These are phyloP conservation scores for Scomber scombrus DNA, from an alignment of 2,113 vertebrate genomes.

Conservation along the genomic window DNA sequence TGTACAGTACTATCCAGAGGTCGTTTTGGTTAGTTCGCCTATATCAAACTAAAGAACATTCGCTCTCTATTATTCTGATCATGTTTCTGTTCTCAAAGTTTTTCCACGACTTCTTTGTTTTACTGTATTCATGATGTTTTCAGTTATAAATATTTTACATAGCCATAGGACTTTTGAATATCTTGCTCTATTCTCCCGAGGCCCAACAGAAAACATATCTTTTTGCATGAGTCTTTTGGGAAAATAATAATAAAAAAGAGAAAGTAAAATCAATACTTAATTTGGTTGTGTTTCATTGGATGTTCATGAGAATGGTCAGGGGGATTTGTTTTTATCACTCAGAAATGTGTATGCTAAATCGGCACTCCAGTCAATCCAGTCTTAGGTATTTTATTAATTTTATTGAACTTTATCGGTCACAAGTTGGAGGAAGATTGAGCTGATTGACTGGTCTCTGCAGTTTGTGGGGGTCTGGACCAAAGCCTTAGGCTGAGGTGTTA, in stretches of 20 bases:
- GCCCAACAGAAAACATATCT: neutral
- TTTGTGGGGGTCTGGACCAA: neutral
- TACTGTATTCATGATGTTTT: neutral
- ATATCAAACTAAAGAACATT: neutral
- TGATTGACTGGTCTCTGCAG: constrained; percentile 3
- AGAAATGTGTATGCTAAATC: constrained; percentile 4
- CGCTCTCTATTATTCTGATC: neutral
- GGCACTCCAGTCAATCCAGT: neutral
- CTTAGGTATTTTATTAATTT: neutral
- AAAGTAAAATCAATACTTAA: neutral
- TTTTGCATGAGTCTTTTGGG: neutral
- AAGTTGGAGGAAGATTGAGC: neutral
- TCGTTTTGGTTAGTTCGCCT: neutral
- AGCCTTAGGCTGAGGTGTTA: constrained; percentile 7
- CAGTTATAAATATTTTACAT: constrained; percentile 9
- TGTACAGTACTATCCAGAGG: constrained; percentile 4
- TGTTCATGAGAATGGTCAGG: neutral
- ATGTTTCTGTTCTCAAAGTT: neutral
- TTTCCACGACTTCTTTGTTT: neutral
- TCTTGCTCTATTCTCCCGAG: neutral
- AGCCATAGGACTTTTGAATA: neutral
- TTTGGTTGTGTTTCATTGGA: neutral
- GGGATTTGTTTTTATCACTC: constrained; percentile 4
- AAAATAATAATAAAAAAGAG: constrained; percentile 10
- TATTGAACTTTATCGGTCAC: neutral